phyloP scores from a whole-genome alignment of 2,113 vertebrate genomes.

The Dunckerocampus dactyliophorus region DNA sequence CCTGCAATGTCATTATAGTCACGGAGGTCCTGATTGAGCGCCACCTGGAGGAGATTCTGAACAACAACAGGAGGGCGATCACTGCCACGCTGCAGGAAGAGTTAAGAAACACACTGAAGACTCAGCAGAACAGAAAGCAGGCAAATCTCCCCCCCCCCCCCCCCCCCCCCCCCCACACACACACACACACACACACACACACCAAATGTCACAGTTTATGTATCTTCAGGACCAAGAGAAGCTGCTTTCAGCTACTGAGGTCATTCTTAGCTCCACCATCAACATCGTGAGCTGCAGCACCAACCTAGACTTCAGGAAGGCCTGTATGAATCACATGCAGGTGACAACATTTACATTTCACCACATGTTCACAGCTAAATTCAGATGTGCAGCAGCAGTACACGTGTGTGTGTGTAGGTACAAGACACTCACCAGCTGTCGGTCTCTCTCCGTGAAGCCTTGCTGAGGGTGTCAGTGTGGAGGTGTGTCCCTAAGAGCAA shows the following conservation, averaged over 20 bases:
- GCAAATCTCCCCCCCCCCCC: slow-evolving; percentile 25
- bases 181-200: background rate
- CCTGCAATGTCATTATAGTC: slow-evolving; percentile 27
- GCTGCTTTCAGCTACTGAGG: slow-evolving; percentile 51
- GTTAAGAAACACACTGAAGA: slow-evolving; percentile 50
- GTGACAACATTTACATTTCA: slow-evolving; percentile 26
- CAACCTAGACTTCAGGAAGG: slow-evolving; percentile 64
- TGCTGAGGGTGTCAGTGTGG: slow-evolving; percentile 55
- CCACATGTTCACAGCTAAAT: background rate
- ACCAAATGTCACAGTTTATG: background rate
- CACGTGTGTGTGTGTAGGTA: slow-evolving; percentile 44
- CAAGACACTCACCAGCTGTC: slow-evolving; percentile 57
- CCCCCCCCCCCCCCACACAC: background rate
- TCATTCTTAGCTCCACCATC: slow-evolving; percentile 64
- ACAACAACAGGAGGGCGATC: slow-evolving; percentile 61
- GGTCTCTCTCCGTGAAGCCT: slow-evolving; percentile 49
- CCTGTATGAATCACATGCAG: slow-evolving; percentile 69
- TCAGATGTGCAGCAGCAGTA: too few relatives aligned
- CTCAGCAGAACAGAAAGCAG: slow-evolving; percentile 48
- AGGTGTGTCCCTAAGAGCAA: slow-evolving; percentile 45
- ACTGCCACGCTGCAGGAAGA: slow-evolving; percentile 53
- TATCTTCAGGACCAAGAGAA: slow-evolving; percentile 57
- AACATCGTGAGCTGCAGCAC: slow-evolving; percentile 69
- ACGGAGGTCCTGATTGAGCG: slow-evolving; percentile 64
- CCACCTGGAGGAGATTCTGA: slow-evolving; percentile 69